Conservation (phyloP, 2,797 vertebrate species). For the Bradypodion ventrale region DNA sequence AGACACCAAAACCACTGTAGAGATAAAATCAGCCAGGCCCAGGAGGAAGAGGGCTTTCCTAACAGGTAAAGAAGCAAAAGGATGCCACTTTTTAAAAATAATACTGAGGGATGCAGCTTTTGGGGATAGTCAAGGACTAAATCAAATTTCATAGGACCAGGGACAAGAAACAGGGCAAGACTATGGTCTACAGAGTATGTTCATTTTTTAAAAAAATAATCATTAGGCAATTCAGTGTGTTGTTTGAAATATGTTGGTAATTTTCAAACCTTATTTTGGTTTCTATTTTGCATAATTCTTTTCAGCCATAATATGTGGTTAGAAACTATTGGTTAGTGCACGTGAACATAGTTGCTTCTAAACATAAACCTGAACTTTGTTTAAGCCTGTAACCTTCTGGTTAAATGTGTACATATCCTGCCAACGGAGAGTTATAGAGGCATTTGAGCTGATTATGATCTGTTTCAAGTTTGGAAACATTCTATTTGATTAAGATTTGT, state of each 20-base stretch:
- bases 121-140: background rate
- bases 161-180: background rate
- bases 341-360: background rate
- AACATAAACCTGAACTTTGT: background rate
- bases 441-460: too few relatives aligned
- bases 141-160: background rate
- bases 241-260: background rate
- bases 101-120: too few relatives aligned
- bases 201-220: background rate
- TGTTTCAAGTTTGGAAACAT: background rate
- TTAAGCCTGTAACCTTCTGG: background rate
- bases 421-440: too few relatives aligned
- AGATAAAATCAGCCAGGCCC: too few relatives aligned
- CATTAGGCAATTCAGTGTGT: background rate
- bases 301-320: background rate
- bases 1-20: too few relatives aligned
- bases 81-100: background rate
- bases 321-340: background rate
- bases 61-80: too few relatives aligned
- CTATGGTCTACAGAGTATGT: background rate
- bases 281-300: background rate
- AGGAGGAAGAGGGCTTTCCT: too few relatives aligned
- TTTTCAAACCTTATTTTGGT: background rate
- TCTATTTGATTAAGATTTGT: conserved; percentile 14
- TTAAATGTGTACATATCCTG: background rate